Conservation (phyloP, 2,888 invertebrate species). For the Celastrina argiolus region DNA sequence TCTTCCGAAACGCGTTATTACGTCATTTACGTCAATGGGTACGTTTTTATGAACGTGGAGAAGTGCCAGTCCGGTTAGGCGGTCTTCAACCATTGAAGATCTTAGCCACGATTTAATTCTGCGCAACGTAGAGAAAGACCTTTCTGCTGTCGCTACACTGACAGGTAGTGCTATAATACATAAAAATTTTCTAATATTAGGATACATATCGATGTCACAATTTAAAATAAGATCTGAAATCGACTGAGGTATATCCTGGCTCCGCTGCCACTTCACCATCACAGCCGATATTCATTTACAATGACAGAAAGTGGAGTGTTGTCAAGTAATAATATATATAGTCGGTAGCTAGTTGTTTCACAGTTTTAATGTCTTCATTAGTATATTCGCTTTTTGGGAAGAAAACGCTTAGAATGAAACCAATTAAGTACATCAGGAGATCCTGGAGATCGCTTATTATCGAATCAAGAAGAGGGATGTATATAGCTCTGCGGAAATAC, state of each 20-base stretch:
- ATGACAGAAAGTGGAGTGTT: too few species aligned
- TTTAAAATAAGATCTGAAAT: constrained; percentile 34
- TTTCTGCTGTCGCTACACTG: not conserved
- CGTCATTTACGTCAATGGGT: too few species aligned
- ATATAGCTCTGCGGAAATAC: constrained; percentile 35
- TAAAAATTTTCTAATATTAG: not conserved
- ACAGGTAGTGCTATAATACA: not conserved
- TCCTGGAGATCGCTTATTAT: constrained; percentile 33
- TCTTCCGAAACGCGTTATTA: too few species aligned
- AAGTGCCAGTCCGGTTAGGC: not conserved
- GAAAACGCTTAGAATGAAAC: too few species aligned
- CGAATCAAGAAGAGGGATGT: constrained; percentile 40
- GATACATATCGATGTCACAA: constrained; percentile 29
- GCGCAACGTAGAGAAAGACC: not conserved
- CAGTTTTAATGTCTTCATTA: too few species aligned
- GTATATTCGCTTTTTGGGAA: too few species aligned
- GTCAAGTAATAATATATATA: too few species aligned
- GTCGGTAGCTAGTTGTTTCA: too few species aligned
- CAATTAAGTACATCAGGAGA: too few species aligned
- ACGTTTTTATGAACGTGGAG: too few species aligned
- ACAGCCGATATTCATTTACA: constrained; percentile 21
- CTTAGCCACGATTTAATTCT: not conserved
- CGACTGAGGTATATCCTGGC: constrained; percentile 34
- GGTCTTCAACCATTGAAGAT: not conserved
- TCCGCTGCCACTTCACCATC: constrained; percentile 30